Percentiles rank a stretch among this genome's conserved stretches.
Evolutionary conservation across 2,113 vertebrate species (phyloP).

Genomic region (Ascaphus truei): DNA sequence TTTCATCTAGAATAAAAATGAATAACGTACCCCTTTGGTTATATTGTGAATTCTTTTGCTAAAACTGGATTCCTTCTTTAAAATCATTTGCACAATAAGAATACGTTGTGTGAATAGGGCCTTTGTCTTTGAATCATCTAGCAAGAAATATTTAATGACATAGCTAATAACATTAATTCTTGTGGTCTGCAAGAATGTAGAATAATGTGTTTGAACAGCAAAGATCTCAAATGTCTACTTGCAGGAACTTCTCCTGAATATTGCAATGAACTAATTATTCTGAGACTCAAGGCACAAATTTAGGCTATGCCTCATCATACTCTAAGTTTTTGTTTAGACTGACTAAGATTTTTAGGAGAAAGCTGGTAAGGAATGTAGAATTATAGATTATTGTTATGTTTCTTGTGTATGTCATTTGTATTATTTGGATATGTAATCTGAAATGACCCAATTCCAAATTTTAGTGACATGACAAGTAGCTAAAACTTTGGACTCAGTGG

Average conservation of each 20-base stretch:
- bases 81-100: neutral
- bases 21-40: too few relatives aligned
- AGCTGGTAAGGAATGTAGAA: neutral
- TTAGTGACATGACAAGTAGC: neutral
- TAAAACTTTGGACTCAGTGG: neutral
- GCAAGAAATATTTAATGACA: constrained; percentile 11
- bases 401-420: neutral
- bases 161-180: constrained; percentile 27
- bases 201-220: constrained; percentile 22
- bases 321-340: neutral
- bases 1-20: too few relatives aligned
- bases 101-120: neutral
- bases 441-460: too few relatives aligned
- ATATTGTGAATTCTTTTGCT: too few relatives aligned
- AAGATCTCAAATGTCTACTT: neutral
- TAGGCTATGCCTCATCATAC: neutral
- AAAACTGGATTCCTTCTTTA: too few relatives aligned
- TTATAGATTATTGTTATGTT: neutral
- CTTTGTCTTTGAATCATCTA: neutral
- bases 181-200: constrained; percentile 20
- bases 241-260: constrained; percentile 2
- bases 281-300: neutral
- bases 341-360: neutral
- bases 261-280: neutral
- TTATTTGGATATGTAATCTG: neutral